Conservation (phyloP, 2,888 invertebrate species). For the Bimastos eiseni region DNA sequence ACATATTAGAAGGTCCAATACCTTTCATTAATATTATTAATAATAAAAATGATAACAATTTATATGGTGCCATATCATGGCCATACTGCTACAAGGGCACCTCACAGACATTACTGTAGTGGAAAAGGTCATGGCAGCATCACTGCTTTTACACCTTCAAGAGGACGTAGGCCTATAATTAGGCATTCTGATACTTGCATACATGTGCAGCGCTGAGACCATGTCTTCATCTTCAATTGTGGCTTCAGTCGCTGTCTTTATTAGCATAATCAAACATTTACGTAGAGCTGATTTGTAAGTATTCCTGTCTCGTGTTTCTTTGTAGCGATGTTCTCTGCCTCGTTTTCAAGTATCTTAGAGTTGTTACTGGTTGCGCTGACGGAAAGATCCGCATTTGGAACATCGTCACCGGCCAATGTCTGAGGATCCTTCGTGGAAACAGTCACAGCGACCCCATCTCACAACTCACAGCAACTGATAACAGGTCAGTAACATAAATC, state of each 20-base stretch:
- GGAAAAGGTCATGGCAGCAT: not conserved
- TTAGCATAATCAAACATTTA: not conserved
- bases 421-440: constrained; percentile 62
- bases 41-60: no score
- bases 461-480: constrained; percentile 54
- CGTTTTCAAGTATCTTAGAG: constrained; percentile 59
- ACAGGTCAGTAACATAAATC: constrained; percentile 49
- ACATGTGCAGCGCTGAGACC: not conserved
- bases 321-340: constrained; percentile 59
- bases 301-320: not conserved
- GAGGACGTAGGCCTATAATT: not conserved
- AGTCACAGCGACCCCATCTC: constrained; percentile 61
- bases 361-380: constrained; percentile 61
- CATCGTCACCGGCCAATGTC: constrained; percentile 59
- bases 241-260: not conserved
- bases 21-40: no score
- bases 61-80: no score
- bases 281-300: not conserved
- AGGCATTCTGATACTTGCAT: not conserved
- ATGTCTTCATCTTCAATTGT: not conserved
- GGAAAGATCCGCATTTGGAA: constrained; percentile 62
- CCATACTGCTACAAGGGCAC: no score
- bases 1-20: no score
- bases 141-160: not conserved
- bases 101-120: not conserved